A percentile compares a stretch with the other conserved stretches of the same genome.
These are phyloP conservation scores for Fulmarus glacialis DNA, from an alignment of 2,113 vertebrate genomes.

Conservation along the genomic window DNA sequence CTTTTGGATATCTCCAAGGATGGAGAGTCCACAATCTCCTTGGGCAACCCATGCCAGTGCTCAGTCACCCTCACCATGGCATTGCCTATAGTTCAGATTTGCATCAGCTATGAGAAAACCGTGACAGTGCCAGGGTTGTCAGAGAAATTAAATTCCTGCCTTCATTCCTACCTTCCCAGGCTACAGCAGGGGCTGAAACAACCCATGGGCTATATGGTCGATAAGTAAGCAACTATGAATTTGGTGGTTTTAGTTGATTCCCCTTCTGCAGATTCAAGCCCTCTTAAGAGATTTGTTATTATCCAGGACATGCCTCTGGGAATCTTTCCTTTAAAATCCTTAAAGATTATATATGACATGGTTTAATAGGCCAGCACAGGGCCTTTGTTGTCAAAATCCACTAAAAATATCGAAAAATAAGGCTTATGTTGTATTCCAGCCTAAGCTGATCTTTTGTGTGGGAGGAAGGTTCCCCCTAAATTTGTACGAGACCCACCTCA, in stretches of 20 bases:
- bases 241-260: not conserved
- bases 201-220: not conserved
- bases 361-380: not conserved
- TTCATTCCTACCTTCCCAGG: not conserved
- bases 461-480: not conserved
- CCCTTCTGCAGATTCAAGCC: not conserved
- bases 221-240: not conserved
- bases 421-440: not conserved
- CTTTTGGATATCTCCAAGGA: not conserved
- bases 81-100: not conserved
- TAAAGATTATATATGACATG: not conserved
- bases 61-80: fast-evolving
- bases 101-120: not conserved
- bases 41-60: not conserved
- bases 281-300: not conserved
- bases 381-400: not conserved
- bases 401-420: not conserved
- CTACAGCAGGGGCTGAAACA: not conserved
- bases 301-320: not conserved
- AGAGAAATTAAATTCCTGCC: not conserved
- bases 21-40: not conserved
- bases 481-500: not conserved
- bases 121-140: not conserved
- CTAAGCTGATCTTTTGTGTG: not conserved
- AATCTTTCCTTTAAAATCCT: not conserved